phyloP scores from a whole-genome alignment of 2,113 vertebrate genomes.

The Pluvianellus socialis region DNA sequence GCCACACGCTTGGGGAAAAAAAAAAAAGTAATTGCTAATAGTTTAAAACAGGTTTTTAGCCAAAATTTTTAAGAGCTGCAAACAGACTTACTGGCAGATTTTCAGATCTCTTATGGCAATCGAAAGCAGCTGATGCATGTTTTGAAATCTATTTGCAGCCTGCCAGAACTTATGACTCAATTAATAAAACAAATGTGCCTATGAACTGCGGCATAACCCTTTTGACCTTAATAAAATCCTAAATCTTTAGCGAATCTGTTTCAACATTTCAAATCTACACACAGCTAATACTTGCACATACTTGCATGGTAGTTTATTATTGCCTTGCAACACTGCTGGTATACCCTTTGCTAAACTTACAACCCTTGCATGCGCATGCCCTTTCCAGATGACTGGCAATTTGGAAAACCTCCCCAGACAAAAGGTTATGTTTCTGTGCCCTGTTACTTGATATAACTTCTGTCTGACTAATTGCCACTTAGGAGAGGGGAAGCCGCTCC shows the following conservation, averaged over 20 bases:
- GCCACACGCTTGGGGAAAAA: not conserved
- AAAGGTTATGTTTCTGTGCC: conserved; percentile 15
- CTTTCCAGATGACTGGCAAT: conserved; percentile 40
- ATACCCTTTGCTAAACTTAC: not conserved
- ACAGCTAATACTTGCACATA: conserved; percentile 11
- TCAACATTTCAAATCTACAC: conserved; percentile 47
- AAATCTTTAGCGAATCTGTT: conserved; percentile 54
- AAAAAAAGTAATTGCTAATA: conserved; percentile 59
- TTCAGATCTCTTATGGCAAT: conserved; percentile 73
- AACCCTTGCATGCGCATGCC: not conserved
- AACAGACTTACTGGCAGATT: conserved; percentile 73
- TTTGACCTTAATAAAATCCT: conserved; percentile 71
- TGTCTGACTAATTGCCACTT: not conserved
- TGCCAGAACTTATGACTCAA: conserved; percentile 74
- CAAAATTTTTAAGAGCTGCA: conserved; percentile 74
- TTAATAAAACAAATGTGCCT: conserved; percentile 76
- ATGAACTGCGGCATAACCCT: conserved; percentile 57
- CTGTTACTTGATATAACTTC: not conserved
- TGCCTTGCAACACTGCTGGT: not conserved
- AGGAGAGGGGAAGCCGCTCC: not conserved
- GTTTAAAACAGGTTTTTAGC: conserved; percentile 70
- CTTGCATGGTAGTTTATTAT: conserved; percentile 48
- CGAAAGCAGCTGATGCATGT: conserved; percentile 76
- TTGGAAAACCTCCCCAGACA: conserved; percentile 31
- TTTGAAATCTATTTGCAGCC: conserved; percentile 63